Evolutionary conservation across 2,113 vertebrate species (phyloP), one percentile per base, ranked within the genome.

Genomic region (Silurus asotus): DNA sequence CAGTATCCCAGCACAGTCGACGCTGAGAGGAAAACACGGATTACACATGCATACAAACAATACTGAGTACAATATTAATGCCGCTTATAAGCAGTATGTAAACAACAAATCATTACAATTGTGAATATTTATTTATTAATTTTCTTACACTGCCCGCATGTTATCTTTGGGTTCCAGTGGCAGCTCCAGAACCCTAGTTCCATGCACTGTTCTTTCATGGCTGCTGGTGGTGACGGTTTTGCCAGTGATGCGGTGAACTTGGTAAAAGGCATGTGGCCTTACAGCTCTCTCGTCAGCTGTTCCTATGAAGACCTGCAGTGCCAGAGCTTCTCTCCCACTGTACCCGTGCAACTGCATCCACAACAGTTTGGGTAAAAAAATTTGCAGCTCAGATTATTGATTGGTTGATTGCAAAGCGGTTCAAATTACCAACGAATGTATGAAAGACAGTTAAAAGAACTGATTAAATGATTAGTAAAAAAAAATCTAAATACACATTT

Each of bases 201-300:
- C 97, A 10, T 94, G 95, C 13, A 97, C 90, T 3, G 96, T 94
- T 91, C 96, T 97, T 94, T 99, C 97, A 9, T 95, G 94, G 93
- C 97, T 98, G 92, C 94, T 96, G 49, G 98, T 99, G 90, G 97
- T 97, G 87, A 99, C 97, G 0, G 98, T 98, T 64, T 99, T 99
- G 20, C 98, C 98, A 0, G 97, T 98, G 92, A 99, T 97, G 75
- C 97, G 96, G 87, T 99, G 98, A 56, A 98, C 98, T 93, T 99
- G 98, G 92, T 99, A 99, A 93, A 99, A 99, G 72, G 98, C 96
- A 0, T 99, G 98, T 0, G 98, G 98, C 83, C 97, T 98, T 13
- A 99, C 95, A 79, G 97, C 93, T 28, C 96, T 92, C 92, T 99
- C 98, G 0, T 99, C 98, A 0, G 98, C 97, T 0, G 98, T 99